Base-by-base conservation (phyloP, 92 coral and sea anemone genomes). In the Galaxea fascicularis region DNA sequence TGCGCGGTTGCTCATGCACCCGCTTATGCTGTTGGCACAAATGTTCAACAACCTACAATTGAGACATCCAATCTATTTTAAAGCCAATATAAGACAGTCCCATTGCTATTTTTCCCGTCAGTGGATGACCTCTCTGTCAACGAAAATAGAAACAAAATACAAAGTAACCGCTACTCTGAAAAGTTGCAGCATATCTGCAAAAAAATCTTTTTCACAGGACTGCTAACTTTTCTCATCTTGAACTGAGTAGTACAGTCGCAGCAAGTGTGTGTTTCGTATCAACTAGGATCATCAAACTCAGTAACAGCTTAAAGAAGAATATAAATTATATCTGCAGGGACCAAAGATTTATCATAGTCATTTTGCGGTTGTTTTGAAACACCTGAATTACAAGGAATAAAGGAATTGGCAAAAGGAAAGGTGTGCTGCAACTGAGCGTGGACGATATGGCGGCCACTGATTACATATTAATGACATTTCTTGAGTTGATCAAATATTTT, bases 1-100 rank as follows among this genome's bases (percentile, higher is more conserved):
- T 64, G 39, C 70, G 70, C 25, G 70, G 70, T 64, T 65, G 70
- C 70, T 65, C 70, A 65, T 65, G 70, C 31, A 13, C 70, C 41
- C 70, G 70, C 70, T 65, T 28, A 65, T 65, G 45, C 70, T 65
- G 41, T 65, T 65, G 20, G 30, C 45, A 65, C 70, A 65, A 21
- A 60, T 65, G 70, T 65, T n/a, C 70, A 65, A 25, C 70, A 65
- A 25, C 70, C 70, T 27, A 65, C 70, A 24, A 65, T 65, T 65
- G 70, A 65, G 70, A 60, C 67, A 60, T 24, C 10, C 67, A 60
- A 60, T 60, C 30, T 60, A 60, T 60, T 53, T 53, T 12, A 53
- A 53, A 6, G 58, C 58, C n/a, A n/a, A n/a, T 53, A 53, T 53
- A 53, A 53, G 58, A 53, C 58, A 53, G 18, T 18, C 57, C 57